phyloP scores from a whole-genome alignment of 2,888 invertebrate species.

The Lasioglossum oenotherae region DNA sequence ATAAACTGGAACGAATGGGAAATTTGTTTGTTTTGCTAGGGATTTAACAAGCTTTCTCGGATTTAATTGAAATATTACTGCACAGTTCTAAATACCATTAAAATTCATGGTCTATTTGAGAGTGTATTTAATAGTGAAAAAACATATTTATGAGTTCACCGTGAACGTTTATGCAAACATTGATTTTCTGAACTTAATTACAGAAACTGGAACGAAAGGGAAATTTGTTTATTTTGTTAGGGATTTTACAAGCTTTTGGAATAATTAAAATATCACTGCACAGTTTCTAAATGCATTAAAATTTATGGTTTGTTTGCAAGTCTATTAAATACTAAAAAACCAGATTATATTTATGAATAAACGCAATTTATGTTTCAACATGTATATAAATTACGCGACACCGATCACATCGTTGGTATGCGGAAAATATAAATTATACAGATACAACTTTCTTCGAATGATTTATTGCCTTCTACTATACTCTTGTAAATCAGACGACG shows the following conservation, averaged over 20 bases:
- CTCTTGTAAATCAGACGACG: not conserved
- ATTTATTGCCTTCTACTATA: not conserved
- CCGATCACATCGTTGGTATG: not conserved
- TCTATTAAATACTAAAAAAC: not conserved
- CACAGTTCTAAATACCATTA: not conserved
- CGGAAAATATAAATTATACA: not conserved
- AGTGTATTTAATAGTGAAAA: too few relatives aligned
- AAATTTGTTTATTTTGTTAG: not conserved
- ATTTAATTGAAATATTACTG: not conserved
- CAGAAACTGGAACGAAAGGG: not conserved
- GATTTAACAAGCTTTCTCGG: not conserved
- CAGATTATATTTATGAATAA: not conserved
- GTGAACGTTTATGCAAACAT: too few relatives aligned
- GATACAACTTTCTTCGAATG: not conserved
- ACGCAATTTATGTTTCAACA: not conserved
- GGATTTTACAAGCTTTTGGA: not conserved
- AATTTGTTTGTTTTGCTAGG: not conserved
- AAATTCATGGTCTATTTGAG: too few relatives aligned
- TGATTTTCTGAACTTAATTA: too few relatives aligned
- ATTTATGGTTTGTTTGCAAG: not conserved
- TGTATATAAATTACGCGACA: not conserved
- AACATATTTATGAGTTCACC: not conserved
- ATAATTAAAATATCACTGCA: not conserved
- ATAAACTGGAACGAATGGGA: not conserved
- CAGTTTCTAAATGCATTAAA: not conserved